Evolutionary conservation across 2,113 vertebrate species (phyloP).

Genomic region (Ophiodon elongatus): DNA sequence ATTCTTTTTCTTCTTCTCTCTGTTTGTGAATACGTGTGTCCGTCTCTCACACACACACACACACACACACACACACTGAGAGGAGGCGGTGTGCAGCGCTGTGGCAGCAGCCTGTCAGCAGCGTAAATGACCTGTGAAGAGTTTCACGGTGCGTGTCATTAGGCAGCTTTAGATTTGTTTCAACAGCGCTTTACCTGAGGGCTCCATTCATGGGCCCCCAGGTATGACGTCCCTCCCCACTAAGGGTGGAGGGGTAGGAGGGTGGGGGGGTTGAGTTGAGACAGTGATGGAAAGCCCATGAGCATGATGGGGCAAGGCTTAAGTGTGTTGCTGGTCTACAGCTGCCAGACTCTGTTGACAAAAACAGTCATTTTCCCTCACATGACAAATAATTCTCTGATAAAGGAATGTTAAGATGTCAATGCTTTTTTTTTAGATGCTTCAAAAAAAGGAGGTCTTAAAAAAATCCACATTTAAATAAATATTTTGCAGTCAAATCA

Average conservation of each 20-base stretch:
- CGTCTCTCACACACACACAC: conserved; percentile 30
- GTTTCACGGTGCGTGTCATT: conserved; percentile 94
- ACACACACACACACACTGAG: conserved; percentile 29
- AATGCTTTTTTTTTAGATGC: too few relatives aligned
- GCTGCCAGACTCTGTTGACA: neutral
- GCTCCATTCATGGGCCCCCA: conserved; percentile 89
- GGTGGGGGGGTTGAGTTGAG: conserved; percentile 16
- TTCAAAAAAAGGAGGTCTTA: too few relatives aligned
- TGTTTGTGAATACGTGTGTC: conserved; percentile 50
- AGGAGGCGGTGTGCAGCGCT: conserved; percentile 51
- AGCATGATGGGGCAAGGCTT: conserved; percentile 36
- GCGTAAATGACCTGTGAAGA: conserved; percentile 95
- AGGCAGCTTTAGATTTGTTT: conserved; percentile 92
- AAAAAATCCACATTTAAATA: neutral
- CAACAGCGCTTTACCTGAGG: conserved; percentile 91
- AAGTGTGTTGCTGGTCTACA: neutral
- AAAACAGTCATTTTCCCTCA: too few relatives aligned
- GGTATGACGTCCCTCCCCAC: conserved; percentile 81
- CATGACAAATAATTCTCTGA: too few relatives aligned
- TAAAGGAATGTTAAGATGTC: too few relatives aligned
- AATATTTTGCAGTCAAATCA: neutral
- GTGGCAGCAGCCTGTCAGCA: conserved; percentile 89
- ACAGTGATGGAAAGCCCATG: conserved; percentile 61
- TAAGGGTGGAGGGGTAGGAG: neutral
- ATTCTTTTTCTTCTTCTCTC: conserved; percentile 28